Percentiles rank a stretch among this genome's conserved stretches.
These are phyloP conservation scores for Sweltsa coloradensis DNA, from an alignment of 1,140 invertebrate species.

Conservation along the genomic window DNA sequence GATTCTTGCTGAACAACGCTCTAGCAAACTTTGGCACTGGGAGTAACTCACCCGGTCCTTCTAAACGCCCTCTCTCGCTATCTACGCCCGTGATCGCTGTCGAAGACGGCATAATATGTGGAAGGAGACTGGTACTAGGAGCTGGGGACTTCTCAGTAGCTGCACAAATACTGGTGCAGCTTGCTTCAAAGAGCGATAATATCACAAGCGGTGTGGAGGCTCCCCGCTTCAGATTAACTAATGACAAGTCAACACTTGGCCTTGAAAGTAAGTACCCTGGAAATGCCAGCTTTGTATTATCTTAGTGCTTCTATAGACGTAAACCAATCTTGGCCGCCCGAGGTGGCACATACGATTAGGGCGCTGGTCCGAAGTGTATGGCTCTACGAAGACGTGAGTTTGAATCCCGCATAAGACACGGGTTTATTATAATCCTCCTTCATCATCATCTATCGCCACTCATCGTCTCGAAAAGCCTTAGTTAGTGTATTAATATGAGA, in stretches of 20 bases:
- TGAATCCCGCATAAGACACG: too few species aligned
- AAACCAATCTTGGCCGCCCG: too few species aligned
- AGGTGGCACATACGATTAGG: too few species aligned
- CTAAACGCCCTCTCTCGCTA: slow-evolving; percentile 15
- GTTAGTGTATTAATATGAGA: too few species aligned
- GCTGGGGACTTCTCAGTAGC: slow-evolving; percentile 27
- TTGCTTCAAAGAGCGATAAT: slow-evolving; percentile 24
- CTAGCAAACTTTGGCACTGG: slow-evolving; percentile 18
- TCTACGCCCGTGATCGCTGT: slow-evolving; percentile 28
- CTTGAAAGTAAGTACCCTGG: background rate
- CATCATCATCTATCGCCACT: too few species aligned
- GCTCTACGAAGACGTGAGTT: too few species aligned
- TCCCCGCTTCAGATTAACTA: slow-evolving; percentile 15
- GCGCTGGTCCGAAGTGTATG: too few species aligned
- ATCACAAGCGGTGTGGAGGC: slow-evolving; percentile 25
- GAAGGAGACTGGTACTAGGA: slow-evolving; percentile 29
- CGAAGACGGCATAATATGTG: slow-evolving; percentile 28
- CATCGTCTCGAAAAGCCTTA: too few species aligned
- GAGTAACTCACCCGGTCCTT: slow-evolving; percentile 13
- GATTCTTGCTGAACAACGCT: slow-evolving; percentile 31
- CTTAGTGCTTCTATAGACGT: too few species aligned
- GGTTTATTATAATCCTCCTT: too few species aligned
- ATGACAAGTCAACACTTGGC: background rate
- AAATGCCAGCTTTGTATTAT: too few species aligned
- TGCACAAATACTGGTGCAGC: slow-evolving; percentile 25